These are phyloP conservation scores for Pangasius krempfi DNA, from an alignment of 2,797 vertebrate species.

Conservation along the genomic window DNA sequence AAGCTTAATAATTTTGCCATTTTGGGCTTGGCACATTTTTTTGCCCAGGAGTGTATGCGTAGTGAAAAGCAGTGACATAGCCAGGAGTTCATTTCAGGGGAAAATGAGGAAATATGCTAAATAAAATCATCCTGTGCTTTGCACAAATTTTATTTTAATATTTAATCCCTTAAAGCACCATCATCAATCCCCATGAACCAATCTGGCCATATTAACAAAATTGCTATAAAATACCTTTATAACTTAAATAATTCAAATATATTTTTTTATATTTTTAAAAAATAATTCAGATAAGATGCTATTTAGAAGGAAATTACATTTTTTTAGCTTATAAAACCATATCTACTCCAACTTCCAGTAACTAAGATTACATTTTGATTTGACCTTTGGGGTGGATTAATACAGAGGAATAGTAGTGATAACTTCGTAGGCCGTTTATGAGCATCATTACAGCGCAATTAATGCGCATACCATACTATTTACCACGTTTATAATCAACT, in stretches of 20 bases:
- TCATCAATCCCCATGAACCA: not conserved
- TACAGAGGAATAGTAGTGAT: not conserved
- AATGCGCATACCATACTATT: not conserved
- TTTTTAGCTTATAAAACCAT: not conserved
- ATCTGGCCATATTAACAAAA: not conserved
- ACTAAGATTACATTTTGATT: not conserved
- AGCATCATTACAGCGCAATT: not conserved
- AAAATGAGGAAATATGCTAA: not conserved
- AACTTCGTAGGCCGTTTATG: not conserved
- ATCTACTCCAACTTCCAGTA: not conserved
- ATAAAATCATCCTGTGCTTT: not conserved
- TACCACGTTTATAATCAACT: not conserved
- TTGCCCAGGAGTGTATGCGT: too few species aligned
- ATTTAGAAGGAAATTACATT: not conserved
- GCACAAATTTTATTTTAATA: too few species aligned
- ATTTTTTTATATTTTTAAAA: too few species aligned
- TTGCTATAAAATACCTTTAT: not conserved
- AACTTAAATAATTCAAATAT: too few species aligned
- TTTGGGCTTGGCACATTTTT: too few species aligned
- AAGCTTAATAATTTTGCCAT: too few species aligned
- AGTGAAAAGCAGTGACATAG: not conserved
- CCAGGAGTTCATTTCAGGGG: not conserved
- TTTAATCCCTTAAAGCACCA: not conserved
- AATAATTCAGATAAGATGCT: not conserved
- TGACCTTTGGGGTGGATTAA: not conserved